These are phyloP conservation scores for Anseranas semipalmata DNA, from an alignment of 2,113 vertebrate species.

Conservation along the genomic window DNA sequence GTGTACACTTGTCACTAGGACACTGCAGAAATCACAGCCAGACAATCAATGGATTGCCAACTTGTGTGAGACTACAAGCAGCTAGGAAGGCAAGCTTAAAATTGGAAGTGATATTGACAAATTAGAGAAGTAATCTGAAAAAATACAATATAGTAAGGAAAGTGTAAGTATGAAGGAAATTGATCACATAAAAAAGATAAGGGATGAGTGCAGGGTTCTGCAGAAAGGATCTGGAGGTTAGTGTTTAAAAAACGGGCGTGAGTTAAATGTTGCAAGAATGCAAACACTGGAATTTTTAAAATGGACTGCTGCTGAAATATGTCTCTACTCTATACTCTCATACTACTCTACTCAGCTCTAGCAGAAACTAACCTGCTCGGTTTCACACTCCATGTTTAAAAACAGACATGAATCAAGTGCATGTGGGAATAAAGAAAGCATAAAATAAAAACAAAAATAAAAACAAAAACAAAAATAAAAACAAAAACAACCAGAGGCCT, in stretches of 20 bases:
- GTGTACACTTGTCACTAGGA: neutral
- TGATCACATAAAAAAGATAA: fast-evolving
- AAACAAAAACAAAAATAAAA: neutral
- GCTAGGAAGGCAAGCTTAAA: neutral
- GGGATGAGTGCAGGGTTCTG: neutral
- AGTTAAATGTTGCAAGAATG: neutral
- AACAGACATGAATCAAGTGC: neutral
- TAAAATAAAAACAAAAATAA: neutral
- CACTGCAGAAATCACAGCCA: neutral
- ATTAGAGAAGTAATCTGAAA: neutral
- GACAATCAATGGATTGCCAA: neutral
- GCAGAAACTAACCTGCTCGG: neutral
- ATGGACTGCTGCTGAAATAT: neutral
- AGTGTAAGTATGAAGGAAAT: neutral
- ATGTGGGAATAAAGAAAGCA: neutral
- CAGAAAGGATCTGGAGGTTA: neutral
- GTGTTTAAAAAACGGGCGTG: neutral
- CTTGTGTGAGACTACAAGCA: neutral
- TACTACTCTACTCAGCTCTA: neutral
- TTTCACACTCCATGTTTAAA: neutral
- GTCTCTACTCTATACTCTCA: neutral
- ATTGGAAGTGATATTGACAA: neutral
- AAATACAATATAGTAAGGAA: neutral
- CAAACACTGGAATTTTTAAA: neutral
- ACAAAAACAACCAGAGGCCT: neutral